These are phyloP conservation scores for Glaucomys volans DNA, from an alignment of 2,113 vertebrate species.

Conservation along the genomic window DNA sequence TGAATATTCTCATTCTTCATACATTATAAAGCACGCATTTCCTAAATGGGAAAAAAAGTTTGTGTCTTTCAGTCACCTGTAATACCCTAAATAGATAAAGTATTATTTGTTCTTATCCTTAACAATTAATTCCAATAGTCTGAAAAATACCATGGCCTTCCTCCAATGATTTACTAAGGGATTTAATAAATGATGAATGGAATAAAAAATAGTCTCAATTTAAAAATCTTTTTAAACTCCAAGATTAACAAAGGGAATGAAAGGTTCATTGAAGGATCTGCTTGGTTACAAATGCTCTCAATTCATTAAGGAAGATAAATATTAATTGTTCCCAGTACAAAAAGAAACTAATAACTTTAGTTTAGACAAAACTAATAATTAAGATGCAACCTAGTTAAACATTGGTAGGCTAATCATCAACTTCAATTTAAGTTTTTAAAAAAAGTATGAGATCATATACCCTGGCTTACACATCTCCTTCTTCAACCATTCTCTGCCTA, in stretches of 20 bases:
- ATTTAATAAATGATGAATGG: constrained; percentile 58
- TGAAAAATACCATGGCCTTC: constrained; percentile 53
- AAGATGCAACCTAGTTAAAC: constrained; percentile 47
- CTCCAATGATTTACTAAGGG: constrained; percentile 26
- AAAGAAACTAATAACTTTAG: not conserved
- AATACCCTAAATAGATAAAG: constrained; percentile 48
- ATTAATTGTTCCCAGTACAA: constrained; percentile 45
- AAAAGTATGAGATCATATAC: constrained; percentile 16
- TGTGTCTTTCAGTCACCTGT: not conserved
- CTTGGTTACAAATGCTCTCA: constrained; percentile 49
- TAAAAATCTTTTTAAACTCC: constrained; percentile 61
- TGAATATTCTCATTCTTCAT: constrained; percentile 57
- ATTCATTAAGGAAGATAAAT: constrained; percentile 67
- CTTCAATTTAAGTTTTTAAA: constrained; percentile 39
- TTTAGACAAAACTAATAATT: constrained; percentile 43
- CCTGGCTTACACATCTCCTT: constrained; percentile 22
- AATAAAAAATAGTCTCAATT: constrained; percentile 63
- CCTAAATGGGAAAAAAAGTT: constrained; percentile 11
- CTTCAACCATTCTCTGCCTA: constrained; percentile 25
- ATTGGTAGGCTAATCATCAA: constrained; percentile 54
- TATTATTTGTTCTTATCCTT: constrained; percentile 42
- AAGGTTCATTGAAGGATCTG: constrained; percentile 46
- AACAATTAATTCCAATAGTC: constrained; percentile 47
- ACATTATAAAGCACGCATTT: constrained; percentile 54
- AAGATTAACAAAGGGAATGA: constrained; percentile 67